Conservation (phyloP, 2,113 vertebrate species). For the Notarius lentiginosus region DNA sequence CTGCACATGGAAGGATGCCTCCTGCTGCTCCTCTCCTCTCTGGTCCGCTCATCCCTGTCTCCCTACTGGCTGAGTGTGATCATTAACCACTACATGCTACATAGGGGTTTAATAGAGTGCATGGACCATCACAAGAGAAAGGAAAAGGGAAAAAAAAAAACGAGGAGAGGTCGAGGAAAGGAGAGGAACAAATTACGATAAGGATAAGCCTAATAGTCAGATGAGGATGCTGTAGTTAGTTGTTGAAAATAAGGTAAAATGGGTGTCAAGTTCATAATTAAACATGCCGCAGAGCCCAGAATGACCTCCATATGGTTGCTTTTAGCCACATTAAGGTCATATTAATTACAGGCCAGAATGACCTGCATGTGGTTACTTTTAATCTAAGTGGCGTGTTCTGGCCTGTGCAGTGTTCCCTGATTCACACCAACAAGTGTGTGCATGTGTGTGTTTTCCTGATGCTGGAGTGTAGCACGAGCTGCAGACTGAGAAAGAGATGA, state of each 20-base stretch:
- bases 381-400: slow-evolving; percentile 21
- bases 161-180: slow-evolving; percentile 2
- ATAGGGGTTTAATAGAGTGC: slow-evolving; percentile 71
- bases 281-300: slow-evolving; percentile 58
- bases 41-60: slow-evolving; percentile 27
- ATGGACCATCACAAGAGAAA: slow-evolving; percentile 32
- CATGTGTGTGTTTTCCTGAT: slow-evolving; percentile 1
- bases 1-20: slow-evolving; percentile 63
- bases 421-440: slow-evolving; percentile 29
- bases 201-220: slow-evolving; percentile 26
- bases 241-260: slow-evolving; percentile 30
- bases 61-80: slow-evolving; percentile 50
- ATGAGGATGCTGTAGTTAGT: neutral
- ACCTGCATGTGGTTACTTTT: slow-evolving; percentile 54
- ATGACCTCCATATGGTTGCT: slow-evolving; percentile 54
- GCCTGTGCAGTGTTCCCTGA: slow-evolving; percentile 14
- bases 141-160: slow-evolving; percentile 29
- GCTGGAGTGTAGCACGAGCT: neutral
- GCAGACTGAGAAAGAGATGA: neutral
- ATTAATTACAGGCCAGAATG: slow-evolving; percentile 59
- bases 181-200: slow-evolving; percentile 14
- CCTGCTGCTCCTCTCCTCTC: slow-evolving; percentile 33
- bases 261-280: slow-evolving; percentile 43
- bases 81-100: slow-evolving; percentile 72
- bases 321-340: slow-evolving; percentile 53